These are phyloP conservation scores for Ischnus inquisitorius DNA, from an alignment of 2,888 invertebrate genomes.

Conservation along the genomic window DNA sequence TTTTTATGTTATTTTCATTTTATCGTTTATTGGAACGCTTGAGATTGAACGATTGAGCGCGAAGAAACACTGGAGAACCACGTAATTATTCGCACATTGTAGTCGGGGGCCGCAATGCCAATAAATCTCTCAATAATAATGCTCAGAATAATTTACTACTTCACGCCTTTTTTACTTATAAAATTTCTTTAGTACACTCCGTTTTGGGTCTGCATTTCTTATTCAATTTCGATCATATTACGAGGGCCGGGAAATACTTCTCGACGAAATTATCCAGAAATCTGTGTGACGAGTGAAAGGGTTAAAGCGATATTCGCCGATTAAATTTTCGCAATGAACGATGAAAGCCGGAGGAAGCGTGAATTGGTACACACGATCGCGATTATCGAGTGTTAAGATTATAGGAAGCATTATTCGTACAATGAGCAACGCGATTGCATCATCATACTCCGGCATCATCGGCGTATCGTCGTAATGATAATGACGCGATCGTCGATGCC, in stretches of 20 bases:
- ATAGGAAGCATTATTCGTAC: conserved; percentile 53
- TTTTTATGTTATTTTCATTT: too few relatives aligned
- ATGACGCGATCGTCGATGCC: conserved; percentile 57
- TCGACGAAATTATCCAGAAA: background rate
- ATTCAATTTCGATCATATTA: too few relatives aligned
- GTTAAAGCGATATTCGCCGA: background rate
- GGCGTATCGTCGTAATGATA: conserved; percentile 54
- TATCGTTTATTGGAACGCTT: background rate
- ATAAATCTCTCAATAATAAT: too few relatives aligned
- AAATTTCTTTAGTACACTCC: too few relatives aligned
- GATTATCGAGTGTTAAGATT: conserved; percentile 34
- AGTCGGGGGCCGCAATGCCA: too few relatives aligned
- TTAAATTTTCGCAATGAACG: background rate
- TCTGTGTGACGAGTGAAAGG: background rate
- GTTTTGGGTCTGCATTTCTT: too few relatives aligned
- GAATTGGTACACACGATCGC: background rate
- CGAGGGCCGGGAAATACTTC: background rate
- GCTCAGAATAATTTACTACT: too few relatives aligned
- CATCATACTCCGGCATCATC: conserved; percentile 38
- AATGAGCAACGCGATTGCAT: conserved; percentile 47
- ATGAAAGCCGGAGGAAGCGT: conserved; percentile 21
- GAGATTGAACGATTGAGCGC: too few relatives aligned
- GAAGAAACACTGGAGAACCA: too few relatives aligned
- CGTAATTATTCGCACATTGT: too few relatives aligned
- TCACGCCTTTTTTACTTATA: too few relatives aligned